Conservation (phyloP, 2,113 vertebrate species). For the Hippocampus mohnikei region DNA sequence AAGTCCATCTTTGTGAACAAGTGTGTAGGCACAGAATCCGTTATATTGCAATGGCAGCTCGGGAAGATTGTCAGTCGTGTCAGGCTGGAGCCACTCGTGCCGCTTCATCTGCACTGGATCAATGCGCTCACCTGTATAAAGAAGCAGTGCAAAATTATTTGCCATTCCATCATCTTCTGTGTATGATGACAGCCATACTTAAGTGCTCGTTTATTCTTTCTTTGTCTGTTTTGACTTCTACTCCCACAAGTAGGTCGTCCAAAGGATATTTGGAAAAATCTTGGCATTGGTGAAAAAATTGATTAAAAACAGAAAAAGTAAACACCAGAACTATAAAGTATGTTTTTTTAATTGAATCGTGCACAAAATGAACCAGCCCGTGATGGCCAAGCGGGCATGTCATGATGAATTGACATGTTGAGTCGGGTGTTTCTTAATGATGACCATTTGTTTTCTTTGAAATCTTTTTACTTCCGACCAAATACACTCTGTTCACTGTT, state of each 20-base stretch:
- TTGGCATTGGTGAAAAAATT: too few species aligned
- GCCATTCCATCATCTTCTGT: not conserved
- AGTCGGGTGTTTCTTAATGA: too few species aligned
- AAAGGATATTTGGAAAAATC: conserved; percentile 72
- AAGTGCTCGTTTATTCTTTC: conserved; percentile 74
- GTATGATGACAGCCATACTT: conserved; percentile 64
- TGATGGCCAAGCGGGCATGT: too few species aligned
- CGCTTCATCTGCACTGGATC: conserved; percentile 63
- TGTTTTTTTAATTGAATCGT: too few species aligned
- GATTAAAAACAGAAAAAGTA: too few species aligned
- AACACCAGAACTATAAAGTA: too few species aligned
- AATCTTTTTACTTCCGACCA: too few species aligned
- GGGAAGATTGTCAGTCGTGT: conserved; percentile 69
- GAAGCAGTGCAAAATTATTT: not conserved
- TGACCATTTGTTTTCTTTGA: too few species aligned
- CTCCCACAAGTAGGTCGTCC: conserved; percentile 66
- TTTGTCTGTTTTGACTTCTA: conserved; percentile 79
- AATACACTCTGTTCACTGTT: too few species aligned
- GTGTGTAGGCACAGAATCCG: conserved; percentile 80
- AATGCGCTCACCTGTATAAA: conserved; percentile 73
- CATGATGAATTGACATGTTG: too few species aligned
- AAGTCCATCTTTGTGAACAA: conserved; percentile 79
- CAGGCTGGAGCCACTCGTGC: conserved; percentile 85
- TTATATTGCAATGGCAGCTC: conserved; percentile 80
- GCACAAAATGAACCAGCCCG: too few species aligned